Percentiles rank a stretch among this genome's conserved stretches.
Conservation (phyloP, 2,888 invertebrate species). For the Xylota segnis region DNA sequence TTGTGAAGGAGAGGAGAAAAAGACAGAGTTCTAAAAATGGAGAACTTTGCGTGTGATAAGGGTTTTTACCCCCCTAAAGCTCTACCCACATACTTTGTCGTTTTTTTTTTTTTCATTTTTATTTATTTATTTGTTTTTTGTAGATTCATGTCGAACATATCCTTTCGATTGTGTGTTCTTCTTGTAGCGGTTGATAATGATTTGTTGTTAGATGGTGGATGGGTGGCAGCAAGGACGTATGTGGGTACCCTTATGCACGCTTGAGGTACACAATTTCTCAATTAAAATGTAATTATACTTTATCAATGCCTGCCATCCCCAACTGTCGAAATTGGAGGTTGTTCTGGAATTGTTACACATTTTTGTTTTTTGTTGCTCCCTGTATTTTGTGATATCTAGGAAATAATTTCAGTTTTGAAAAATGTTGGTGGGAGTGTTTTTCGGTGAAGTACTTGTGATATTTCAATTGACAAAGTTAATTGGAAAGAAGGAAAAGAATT, state of each 20-base stretch:
- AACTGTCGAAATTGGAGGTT: conserved; percentile 28
- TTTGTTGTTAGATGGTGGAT: conserved; percentile 3
- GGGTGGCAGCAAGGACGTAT: not conserved
- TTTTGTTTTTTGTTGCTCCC: conserved; percentile 5
- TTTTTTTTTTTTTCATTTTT: conserved; percentile 11
- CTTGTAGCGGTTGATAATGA: conserved; percentile 44
- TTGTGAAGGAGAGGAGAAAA: not conserved
- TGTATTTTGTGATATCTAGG: conserved; percentile 6
- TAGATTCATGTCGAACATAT: conserved; percentile 62
- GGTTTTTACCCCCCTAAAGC: conserved; percentile 1
- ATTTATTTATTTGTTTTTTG: conserved; percentile 36
- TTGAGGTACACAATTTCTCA: conserved; percentile 64
- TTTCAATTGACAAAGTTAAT: conserved; percentile 49
- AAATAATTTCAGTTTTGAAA: conserved; percentile 20
- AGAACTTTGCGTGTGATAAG: conserved; percentile 70
- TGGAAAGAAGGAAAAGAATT: conserved; percentile 21
- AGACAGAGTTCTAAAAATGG: conserved; percentile 34
- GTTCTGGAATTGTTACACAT: conserved; percentile 14
- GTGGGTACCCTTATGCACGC: conserved; percentile 32
- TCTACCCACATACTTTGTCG: not conserved
- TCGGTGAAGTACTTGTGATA: not conserved
- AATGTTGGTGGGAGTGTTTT: not conserved
- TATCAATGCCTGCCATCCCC: conserved; percentile 43
- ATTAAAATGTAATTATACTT: conserved; percentile 74
- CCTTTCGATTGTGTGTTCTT: conserved; percentile 50